phyloP scores from a whole-genome alignment of 2,888 invertebrate genomes.

The Bedellia somnulentella region DNA sequence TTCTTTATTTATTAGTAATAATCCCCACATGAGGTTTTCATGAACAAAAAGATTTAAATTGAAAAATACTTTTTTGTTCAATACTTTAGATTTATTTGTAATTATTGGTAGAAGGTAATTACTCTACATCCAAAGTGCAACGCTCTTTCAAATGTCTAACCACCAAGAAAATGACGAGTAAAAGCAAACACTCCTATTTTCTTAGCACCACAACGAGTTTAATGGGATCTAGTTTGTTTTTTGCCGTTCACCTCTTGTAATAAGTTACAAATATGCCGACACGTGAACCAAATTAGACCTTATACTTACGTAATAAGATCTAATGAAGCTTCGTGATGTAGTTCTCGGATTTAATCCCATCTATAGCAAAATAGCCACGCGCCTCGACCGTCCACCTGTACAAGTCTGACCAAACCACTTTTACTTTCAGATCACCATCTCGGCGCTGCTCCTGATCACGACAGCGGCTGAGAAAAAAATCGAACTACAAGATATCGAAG shows the following conservation, averaged over 20 bases:
- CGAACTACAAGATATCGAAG: constrained; percentile 74
- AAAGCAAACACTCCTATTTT: constrained; percentile 44
- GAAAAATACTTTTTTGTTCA: no score
- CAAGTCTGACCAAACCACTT: no score
- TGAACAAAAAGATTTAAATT: no score
- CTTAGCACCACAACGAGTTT: constrained; percentile 33
- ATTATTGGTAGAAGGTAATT: no score
- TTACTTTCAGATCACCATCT: constrained; percentile 44
- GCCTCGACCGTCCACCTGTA: constrained; percentile 20
- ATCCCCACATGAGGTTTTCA: no score
- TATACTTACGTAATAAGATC: background rate
- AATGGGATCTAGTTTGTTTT: constrained; percentile 42
- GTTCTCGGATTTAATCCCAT: no score
- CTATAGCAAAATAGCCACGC: constrained; percentile 20
- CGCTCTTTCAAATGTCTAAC: constrained; percentile 20
- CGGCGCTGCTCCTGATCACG: constrained; percentile 24
- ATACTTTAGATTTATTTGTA: no score
- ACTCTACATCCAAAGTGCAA: constrained; percentile 26
- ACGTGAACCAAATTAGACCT: background rate
- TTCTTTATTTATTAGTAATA: no score
- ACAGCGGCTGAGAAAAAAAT: constrained; percentile 63
- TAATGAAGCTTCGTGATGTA: no score
- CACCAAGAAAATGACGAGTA: constrained; percentile 47
- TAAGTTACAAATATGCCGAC: background rate
- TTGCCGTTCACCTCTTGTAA: constrained; percentile 43